Evolutionary conservation across 2,113 vertebrate genomes (phyloP).

Genomic region (Rallus limicola): DNA sequence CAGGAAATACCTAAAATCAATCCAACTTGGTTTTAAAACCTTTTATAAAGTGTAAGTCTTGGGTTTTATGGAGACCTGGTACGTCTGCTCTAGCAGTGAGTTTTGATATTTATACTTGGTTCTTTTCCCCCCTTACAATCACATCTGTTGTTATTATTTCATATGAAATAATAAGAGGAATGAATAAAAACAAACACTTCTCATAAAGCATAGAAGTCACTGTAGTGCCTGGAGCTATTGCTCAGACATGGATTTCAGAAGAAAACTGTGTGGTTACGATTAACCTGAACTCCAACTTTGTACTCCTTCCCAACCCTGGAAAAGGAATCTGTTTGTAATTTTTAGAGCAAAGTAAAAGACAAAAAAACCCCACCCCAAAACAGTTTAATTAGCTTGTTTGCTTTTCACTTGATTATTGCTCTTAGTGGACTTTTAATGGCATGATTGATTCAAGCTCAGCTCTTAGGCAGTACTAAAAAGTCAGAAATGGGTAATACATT

Average conservation of each 20-base stretch:
- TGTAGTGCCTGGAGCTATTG: neutral
- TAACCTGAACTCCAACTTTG: neutral
- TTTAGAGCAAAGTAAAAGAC: neutral
- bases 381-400: neutral
- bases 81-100: neutral
- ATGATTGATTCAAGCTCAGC: neutral
- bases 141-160: slow-evolving; percentile 12
- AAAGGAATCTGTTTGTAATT: neutral
- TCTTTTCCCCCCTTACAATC: neutral
- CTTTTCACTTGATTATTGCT: neutral
- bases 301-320: neutral
- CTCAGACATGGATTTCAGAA: neutral
- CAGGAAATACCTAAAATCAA: slow-evolving; percentile 57
- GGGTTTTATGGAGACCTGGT: neutral
- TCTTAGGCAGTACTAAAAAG: neutral
- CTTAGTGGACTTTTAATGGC: neutral
- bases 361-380: neutral
- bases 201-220: neutral
- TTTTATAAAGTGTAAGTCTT: neutral
- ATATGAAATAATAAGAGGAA: neutral
- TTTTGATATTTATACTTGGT: neutral
- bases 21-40: slow-evolving; percentile 34
- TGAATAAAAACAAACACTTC: neutral
- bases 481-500: neutral
- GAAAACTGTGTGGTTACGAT: neutral